Evolutionary conservation across 2,113 vertebrate species (phyloP).

Genomic region (Chascanopsetta lugubris): DNA sequence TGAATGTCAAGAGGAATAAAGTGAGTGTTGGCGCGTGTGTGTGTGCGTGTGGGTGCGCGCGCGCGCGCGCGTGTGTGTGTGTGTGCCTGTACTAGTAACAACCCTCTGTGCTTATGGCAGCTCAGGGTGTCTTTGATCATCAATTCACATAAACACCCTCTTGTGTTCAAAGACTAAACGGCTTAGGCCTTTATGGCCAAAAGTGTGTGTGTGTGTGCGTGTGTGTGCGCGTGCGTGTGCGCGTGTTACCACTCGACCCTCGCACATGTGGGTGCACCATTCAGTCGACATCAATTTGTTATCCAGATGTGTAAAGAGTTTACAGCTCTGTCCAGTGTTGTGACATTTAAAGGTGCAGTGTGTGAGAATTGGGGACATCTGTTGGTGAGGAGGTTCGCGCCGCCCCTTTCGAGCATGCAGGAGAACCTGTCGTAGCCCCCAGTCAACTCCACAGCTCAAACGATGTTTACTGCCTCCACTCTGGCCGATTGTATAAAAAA

Average conservation of each 20-base stretch:
- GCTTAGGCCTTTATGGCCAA: slow-evolving; percentile 58
- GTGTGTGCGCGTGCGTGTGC: background rate
- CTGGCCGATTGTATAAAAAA: too few species aligned
- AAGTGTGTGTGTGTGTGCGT: slow-evolving; percentile 13
- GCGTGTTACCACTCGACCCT: slow-evolving; percentile 34
- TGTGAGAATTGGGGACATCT: too few species aligned
- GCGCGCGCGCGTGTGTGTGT: slow-evolving; percentile 38
- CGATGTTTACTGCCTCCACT: too few species aligned
- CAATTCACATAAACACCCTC: slow-evolving; percentile 77
- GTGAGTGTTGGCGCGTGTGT: slow-evolving; percentile 37
- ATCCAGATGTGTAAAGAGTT: too few species aligned
- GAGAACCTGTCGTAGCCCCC: too few species aligned
- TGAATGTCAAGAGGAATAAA: slow-evolving; percentile 68
- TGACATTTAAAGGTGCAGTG: too few species aligned
- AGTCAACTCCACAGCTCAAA: too few species aligned
- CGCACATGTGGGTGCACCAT: too few species aligned
- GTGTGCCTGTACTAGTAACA: slow-evolving; percentile 48
- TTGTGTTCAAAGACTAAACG: slow-evolving; percentile 74
- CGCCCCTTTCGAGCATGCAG: too few species aligned
- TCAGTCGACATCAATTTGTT: too few species aligned
- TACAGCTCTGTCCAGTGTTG: too few species aligned
- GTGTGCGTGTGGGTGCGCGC: slow-evolving; percentile 22
- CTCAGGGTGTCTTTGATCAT: slow-evolving; percentile 73
- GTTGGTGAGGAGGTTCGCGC: too few species aligned
- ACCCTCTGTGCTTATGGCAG: slow-evolving; percentile 57